Base-by-base conservation (phyloP, 2,888 invertebrate genomes). In the Caenorhabditis afra region DNA sequence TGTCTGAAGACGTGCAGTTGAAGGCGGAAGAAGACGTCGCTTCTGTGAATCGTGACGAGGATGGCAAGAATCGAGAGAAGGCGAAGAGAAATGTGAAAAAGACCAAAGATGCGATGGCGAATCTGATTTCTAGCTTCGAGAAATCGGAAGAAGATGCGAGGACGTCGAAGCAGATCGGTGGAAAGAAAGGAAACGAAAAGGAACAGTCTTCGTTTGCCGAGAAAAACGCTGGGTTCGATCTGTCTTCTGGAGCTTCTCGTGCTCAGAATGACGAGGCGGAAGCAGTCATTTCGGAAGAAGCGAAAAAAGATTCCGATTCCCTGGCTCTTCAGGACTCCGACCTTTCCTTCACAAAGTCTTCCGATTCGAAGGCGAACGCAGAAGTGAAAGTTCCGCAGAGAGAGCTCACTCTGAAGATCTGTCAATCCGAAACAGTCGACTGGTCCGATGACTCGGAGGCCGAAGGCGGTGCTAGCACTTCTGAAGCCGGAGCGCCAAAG, bases 341-440 rank as follows among this genome's bases (percentile, higher is more conserved):
- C 20, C 35, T 71, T 4, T 37, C 44, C 5, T 61, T 78, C 23
- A 53, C 65, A 12, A 66, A 59, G 45, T 18, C 59, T 50, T 52
- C 53, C 7, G 50, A 44, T 44, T 61, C 71, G 2, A 39, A 35
- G n/a, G 64, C 61, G 22, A 49, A 66, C 58, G 37, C 73, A n/a
- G 64, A 73, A 12, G 12, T 57, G 1, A 50, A 64, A 11, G 11
- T 73, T 22, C 64, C 73, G 20, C 71, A 71, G 49, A n/a, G 52
- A 20, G 79, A 71, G 22, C 39, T 79, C 3, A 79, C 73, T 23
- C 52, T 79, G 39, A 62, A 67, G 22, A 73, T 79, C 23, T 67
- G 73, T 37, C 67, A 77, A 55, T 39, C 70, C 14, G 77, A 77
- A 47, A 71, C 73, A 14, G 64, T 70, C n/a, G 71, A 71, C 14